Base-by-base conservation (phyloP, 1,140 invertebrate species). In the Cotesia chilonis region DNA sequence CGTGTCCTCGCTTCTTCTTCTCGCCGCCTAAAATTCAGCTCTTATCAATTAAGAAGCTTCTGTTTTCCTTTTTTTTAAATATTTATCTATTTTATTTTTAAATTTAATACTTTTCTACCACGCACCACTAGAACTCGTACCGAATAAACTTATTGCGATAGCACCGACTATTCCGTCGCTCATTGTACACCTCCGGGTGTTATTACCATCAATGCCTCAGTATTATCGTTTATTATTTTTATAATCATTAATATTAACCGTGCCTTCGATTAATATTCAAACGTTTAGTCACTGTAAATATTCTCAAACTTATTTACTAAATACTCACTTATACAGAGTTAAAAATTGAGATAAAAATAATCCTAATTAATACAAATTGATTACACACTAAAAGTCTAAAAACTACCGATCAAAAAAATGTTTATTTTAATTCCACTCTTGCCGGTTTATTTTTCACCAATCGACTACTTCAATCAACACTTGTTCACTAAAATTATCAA, bases 161-260 rank as follows among this genome's bases (percentile, higher is more conserved):
- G 84, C 82, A 77, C 83, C 80, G 70, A 82, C 82, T 73, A 85
- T 84, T 67, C 82, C 82, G 83, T 84, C 82, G 82, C 81, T 85
- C 84, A 85, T 85, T 59, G 71, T 83, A 74, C 55, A 59, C 37
- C 41, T 65, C 59, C 54, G 17, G 9, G 10, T 55, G 17, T 55
- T 14, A 55, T 55, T 14, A 4, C 5, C 36, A 71, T 65, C 70
- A 35, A 57, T 47, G 51, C 7, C 52, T 71, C n/a, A 36, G 5
- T 61, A n/a, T 20, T 37, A 10, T 47, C 28, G n/a, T 59, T 28
- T 59, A 3, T 59, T 59, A 17, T 59, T 59, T 59, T 59, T 20
- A 20, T 55, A 55, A 20, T 14, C 54, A 55, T 14, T 14, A 55
- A 55, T 12, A 4, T 55, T 55, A 4, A 1, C 17, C 17, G 17